These are phyloP conservation scores for Strigamia maritima DNA, from an alignment of 2,888 invertebrate genomes.

Conservation along the genomic window DNA sequence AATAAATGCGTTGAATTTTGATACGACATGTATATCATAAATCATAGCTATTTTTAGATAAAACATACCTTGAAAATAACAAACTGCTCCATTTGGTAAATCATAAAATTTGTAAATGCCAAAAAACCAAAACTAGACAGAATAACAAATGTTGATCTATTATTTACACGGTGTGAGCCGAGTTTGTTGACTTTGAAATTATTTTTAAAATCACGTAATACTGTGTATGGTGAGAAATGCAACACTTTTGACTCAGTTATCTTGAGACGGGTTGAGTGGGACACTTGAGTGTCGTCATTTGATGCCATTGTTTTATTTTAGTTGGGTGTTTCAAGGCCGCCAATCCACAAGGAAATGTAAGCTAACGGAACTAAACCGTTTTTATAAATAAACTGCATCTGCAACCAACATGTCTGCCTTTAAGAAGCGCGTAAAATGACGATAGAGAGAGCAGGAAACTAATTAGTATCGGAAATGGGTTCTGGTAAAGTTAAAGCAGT, in stretches of 20 bases:
- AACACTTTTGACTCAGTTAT: neutral
- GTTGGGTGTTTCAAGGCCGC: neutral
- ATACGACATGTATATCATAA: neutral
- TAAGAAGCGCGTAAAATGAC: neutral
- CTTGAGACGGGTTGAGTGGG: neutral
- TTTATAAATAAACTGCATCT: constrained; percentile 15
- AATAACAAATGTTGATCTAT: no score
- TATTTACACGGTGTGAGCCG: no score
- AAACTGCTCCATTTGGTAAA: neutral
- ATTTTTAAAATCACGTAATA: neutral
- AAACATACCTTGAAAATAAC: neutral
- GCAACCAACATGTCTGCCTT: constrained; percentile 20
- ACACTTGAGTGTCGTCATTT: neutral
- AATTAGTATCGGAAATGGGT: constrained; percentile 11
- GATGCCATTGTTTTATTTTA: constrained; percentile 16
- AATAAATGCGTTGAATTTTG: neutral
- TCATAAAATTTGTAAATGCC: neutral
- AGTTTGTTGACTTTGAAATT: no score
- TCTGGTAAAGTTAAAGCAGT: neutral
- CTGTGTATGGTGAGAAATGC: constrained; percentile 16
- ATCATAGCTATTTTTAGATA: neutral
- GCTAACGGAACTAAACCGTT: neutral
- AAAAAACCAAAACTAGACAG: no score
- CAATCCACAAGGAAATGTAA: constrained; percentile 15
- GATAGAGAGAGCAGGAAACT: neutral